A percentile compares a stretch with the other conserved stretches of the same genome.
phyloP scores from a whole-genome alignment of 2,888 invertebrate genomes.

The Cataglyphis livida region DNA sequence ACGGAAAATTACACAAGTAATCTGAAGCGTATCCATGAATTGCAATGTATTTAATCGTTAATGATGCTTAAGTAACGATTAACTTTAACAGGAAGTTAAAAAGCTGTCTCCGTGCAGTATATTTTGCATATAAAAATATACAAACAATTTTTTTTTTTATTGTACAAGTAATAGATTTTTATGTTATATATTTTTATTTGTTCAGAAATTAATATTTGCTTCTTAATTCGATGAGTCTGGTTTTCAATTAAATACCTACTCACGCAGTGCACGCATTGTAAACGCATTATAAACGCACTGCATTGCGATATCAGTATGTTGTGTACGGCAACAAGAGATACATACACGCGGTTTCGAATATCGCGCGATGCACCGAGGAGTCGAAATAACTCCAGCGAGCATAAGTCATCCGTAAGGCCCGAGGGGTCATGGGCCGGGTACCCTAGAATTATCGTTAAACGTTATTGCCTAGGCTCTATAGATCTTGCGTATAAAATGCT shows the following conservation, averaged over 20 bases:
- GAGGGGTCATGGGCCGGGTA: slow-evolving; percentile 76
- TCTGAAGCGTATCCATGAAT: neutral
- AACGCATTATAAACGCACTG: neutral
- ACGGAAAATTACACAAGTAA: neutral
- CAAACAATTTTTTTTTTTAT: neutral
- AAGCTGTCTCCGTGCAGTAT: neutral
- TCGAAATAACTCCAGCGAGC: slow-evolving; percentile 71
- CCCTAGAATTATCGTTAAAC: slow-evolving; percentile 85
- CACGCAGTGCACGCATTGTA: neutral
- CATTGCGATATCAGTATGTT: neutral
- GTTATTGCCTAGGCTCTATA: slow-evolving; percentile 85
- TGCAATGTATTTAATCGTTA: neutral
- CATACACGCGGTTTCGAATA: slow-evolving; percentile 57
- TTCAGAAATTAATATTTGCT: neutral
- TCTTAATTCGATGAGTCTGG: neutral
- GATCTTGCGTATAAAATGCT: slow-evolving; percentile 85
- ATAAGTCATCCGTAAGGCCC: slow-evolving; percentile 83
- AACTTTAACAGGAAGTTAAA: neutral
- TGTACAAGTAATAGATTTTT: neutral
- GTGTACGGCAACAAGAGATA: slow-evolving; percentile 45
- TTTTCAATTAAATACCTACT: neutral
- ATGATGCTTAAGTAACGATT: neutral
- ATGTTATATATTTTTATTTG: neutral
- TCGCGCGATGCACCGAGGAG: slow-evolving; percentile 63
- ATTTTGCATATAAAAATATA: neutral